phyloP scores from a whole-genome alignment of 2,113 vertebrate genomes.

The Nesoenas mayeri region DNA sequence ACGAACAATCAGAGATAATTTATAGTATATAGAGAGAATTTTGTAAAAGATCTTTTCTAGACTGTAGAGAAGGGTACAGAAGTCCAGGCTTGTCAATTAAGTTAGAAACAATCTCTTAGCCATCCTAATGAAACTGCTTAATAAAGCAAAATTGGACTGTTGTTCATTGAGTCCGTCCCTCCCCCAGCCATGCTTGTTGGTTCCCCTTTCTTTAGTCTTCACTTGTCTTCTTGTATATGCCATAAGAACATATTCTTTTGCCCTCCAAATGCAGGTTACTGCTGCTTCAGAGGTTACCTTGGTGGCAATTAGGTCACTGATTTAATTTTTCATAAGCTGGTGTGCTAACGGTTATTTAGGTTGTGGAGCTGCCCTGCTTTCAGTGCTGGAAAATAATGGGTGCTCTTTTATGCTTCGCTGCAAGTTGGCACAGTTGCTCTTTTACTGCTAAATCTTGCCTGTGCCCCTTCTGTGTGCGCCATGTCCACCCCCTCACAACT shows the following conservation, averaged over 20 bases:
- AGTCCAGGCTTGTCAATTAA: not conserved
- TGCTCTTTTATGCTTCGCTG: conserved; percentile 35
- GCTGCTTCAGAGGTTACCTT: not conserved
- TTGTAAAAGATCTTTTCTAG: not conserved
- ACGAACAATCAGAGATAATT: not conserved
- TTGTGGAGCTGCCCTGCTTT: conserved; percentile 18
- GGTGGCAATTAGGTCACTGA: not conserved
- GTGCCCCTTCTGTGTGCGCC: not conserved
- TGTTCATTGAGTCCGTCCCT: not conserved
- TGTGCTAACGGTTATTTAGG: conserved; percentile 6
- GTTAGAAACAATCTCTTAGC: not conserved
- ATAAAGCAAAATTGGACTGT: not conserved
- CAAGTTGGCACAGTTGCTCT: conserved; percentile 60
- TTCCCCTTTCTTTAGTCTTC: not conserved
- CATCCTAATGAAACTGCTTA: not conserved
- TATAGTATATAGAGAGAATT: not conserved
- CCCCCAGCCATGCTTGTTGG: not conserved
- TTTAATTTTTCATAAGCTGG: not conserved
- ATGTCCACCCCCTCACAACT: not conserved
- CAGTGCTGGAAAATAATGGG: conserved; percentile 53
- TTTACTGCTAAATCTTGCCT: conserved; percentile 49
- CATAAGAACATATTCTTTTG: not conserved
- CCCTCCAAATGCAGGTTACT: not conserved
- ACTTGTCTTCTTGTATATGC: not conserved
- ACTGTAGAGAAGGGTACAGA: not conserved